Evolutionary conservation across 2,797 vertebrate species (phyloP), one percentile per base, ranked within the genome.

Genomic region (Microctenopoma steveboyesi): DNA sequence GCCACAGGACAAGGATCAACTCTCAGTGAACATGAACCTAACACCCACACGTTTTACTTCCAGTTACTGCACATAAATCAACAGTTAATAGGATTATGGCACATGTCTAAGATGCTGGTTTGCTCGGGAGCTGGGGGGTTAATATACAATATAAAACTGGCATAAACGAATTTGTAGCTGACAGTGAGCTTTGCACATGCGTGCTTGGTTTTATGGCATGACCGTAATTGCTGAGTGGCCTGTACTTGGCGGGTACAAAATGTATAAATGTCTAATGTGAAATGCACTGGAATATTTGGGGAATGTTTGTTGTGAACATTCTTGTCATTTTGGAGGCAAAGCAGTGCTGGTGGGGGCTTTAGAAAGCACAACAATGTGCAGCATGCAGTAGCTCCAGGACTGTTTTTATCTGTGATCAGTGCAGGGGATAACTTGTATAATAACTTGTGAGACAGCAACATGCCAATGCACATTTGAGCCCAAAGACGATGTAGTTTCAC

Each of bases 1-100:
- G 71, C 88, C 85, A 83, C 89, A 86, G 86, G 77, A 88, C 85
- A 87, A 90, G 87, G 87, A 90, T 91, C 85, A 81, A 70, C 88
- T 90, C 84, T 78, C 81, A 65, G 62, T 72, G 67, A 81, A 77
- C 64, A 81, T 82, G 61, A 81, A 86, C 77, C 78, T 81, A 82
- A 86, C 79, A 84, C 83, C 82, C 76, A 85, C 73, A 79, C 79
- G 78, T 40, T 83, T 87, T 82, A 79, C 76, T 81, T 85, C 65
- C 43, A 74, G 69, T 78, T 73, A 88, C 67, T 77, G 56, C 39
- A 77, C 76, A 82, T 81, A 57, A 83, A 87, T 89, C 82, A 78
- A 82, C 78, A 56, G 63, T 75, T 77, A 86, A 84, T 75, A 84
- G 47, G 79, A 59, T 63, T 80, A 43, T 67, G 71, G 78, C 79